Evolutionary conservation across 2,113 vertebrate genomes (phyloP), one percentile per base, ranked within the genome.

Genomic region (Muscicapa adusta): DNA sequence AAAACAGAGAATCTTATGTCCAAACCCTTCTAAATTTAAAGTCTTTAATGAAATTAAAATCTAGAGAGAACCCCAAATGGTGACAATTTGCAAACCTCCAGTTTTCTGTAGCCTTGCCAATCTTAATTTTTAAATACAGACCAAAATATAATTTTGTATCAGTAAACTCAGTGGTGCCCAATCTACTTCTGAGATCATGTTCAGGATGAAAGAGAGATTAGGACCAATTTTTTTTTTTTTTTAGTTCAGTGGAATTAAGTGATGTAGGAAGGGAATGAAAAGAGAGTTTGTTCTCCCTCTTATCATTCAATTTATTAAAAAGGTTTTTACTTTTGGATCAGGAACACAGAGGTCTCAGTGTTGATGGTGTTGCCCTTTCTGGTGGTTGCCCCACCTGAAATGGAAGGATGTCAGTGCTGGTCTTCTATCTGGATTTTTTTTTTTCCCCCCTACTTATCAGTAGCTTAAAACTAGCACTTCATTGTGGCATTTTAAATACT

Each of bases 111-210:
- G 47, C 31, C 85, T 91, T 85, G 20, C 19, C 13, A 58, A 18
- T 58, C 18, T 82, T 57, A 0, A 6, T 68, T 89, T 82, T 31
- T 42, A 61, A n/a, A 8, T 9, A 24, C 10, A 18, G 15, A 23
- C 8, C 20, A 38, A 89, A 22, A 17, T 25, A 8, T 28, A 53
- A 17, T 63, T 80, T 4, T 1, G 1, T 47, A 29, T 54, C 7
- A 12, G 23, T 53, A 20, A 82, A 51, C 10, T 81, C 56, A 33
- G 23, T 0, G 0, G 8, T 61, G 33, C 43, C 29, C 31, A 26
- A 4, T 33, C 6, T 18, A 10, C 7, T 61, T 57, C 18, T 5
- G 4, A 71, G 25, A 29, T 40, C 28, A 10, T 7, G 28, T 60
- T 23, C 66, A 68, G 50, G n/a, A 54, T 40, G 31, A 68, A 42